A percentile compares a stretch with the other conserved stretches of the same genome.
Evolutionary conservation across 2,888 invertebrate genomes (phyloP).

Genomic region (Aspidiotus rigidus): DNA sequence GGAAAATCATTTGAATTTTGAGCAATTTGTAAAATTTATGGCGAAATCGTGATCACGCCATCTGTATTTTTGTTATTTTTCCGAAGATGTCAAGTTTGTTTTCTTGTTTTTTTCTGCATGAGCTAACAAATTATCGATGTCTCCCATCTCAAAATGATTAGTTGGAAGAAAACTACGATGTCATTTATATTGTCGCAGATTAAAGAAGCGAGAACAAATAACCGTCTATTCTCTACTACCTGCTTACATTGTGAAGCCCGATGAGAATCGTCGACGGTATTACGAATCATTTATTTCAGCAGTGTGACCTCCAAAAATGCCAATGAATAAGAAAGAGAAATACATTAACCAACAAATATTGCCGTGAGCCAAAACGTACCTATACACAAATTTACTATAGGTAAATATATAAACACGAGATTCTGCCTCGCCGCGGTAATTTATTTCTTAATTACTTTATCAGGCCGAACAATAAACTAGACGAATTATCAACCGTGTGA

Average conservation of each 20-base stretch:
- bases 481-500: slow-evolving; percentile 19
- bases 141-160: neutral
- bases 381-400: too few species aligned
- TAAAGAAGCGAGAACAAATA: neutral
- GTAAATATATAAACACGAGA: too few species aligned
- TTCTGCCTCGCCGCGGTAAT: too few species aligned
- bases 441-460: slow-evolving; percentile 31
- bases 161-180: neutral
- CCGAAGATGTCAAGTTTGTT: neutral
- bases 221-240: neutral
- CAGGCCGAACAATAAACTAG: neutral
- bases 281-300: neutral
- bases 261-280: neutral
- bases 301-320: neutral
- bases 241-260: neutral
- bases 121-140: neutral
- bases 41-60: neutral
- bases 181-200: neutral
- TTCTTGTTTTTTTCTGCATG: neutral
- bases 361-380: neutral
- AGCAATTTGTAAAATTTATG: neutral
- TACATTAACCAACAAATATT: neutral
- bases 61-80: neutral
- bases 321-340: neutral
- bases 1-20: neutral